Conservation (phyloP, 2,113 vertebrate species). For the Rhizomys pruinosus region DNA sequence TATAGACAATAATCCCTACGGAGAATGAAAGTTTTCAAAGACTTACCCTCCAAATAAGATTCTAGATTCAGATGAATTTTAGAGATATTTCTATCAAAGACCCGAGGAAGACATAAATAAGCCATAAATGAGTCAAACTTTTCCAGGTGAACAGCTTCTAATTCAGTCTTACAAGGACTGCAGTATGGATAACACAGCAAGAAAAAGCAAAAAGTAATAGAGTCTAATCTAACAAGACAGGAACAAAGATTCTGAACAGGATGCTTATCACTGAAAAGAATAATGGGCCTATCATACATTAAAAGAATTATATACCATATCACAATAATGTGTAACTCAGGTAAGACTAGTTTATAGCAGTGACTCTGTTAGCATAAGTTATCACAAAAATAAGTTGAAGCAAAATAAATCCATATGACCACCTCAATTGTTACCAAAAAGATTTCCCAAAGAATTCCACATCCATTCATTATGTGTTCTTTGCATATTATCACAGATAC, state of each 20-base stretch:
- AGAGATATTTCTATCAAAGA: background rate
- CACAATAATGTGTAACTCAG: background rate
- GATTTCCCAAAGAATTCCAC: constrained; percentile 23
- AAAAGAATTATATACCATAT: background rate
- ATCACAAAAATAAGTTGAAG: constrained; percentile 13
- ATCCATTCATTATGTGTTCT: background rate
- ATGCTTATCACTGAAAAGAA: background rate
- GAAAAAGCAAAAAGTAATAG: background rate
- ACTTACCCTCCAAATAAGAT: background rate
- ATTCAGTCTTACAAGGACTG: background rate
- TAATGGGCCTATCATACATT: background rate
- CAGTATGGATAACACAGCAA: background rate
- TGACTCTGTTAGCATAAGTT: background rate
- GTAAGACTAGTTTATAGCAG: background rate
- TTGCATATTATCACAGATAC: background rate
- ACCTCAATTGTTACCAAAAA: background rate
- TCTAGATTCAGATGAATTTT: background rate
- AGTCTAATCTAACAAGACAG: background rate
- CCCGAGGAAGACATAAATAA: background rate
- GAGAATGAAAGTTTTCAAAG: constrained; percentile 26
- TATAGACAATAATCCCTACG: background rate
- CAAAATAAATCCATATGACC: background rate
- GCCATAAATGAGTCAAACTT: background rate
- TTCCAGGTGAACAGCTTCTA: constrained; percentile 19
- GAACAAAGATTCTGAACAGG: background rate